Conservation (phyloP, 2,888 invertebrate genomes). For the Clistopyga incitator region DNA sequence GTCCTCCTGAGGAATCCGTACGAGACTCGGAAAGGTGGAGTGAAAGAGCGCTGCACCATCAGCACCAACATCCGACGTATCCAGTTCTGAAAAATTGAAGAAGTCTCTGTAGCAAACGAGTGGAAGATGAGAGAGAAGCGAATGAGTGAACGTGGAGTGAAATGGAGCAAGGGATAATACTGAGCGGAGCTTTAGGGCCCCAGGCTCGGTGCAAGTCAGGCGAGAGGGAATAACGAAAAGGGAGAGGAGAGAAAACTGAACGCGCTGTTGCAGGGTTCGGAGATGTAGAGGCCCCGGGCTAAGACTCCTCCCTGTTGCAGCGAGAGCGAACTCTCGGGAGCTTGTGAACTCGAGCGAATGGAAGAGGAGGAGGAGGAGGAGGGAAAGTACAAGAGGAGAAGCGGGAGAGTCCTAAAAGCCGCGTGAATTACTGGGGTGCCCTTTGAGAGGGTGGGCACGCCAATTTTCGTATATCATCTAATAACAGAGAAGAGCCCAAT, state of each 20-base stretch:
- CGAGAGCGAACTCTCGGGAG: conserved; percentile 41
- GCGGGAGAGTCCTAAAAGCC: conserved; percentile 56
- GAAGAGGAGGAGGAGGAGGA: conserved; percentile 9
- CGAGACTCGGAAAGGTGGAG: background rate
- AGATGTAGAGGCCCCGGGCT: conserved; percentile 35
- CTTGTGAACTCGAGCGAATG: conserved; percentile 40
- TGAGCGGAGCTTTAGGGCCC: background rate
- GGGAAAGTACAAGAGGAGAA: conserved; percentile 12
- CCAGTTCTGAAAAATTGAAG: conserved; percentile 3
- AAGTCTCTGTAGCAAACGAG: conserved; percentile 29
- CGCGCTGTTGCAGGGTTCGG: conserved; percentile 15
- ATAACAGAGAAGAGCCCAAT: conserved; percentile 77
- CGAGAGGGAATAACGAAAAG: conserved; percentile 39
- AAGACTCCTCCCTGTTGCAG: conserved; percentile 48
- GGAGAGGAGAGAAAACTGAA: conserved; percentile 24
- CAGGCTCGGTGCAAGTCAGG: conserved; percentile 24
- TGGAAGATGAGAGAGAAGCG: conserved; percentile 27
- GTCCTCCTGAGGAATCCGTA: background rate
- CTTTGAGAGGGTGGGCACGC: conserved; percentile 76
- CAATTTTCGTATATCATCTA: conserved; percentile 83
- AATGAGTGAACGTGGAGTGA: conserved; percentile 24
- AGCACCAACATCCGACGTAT: background rate
- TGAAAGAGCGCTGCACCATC: background rate
- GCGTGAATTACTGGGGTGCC: conserved; percentile 72
- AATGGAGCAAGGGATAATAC: conserved; percentile 39